These are phyloP conservation scores for Centroberyx gerrardi DNA, from an alignment of 2,797 vertebrate genomes.

Conservation along the genomic window DNA sequence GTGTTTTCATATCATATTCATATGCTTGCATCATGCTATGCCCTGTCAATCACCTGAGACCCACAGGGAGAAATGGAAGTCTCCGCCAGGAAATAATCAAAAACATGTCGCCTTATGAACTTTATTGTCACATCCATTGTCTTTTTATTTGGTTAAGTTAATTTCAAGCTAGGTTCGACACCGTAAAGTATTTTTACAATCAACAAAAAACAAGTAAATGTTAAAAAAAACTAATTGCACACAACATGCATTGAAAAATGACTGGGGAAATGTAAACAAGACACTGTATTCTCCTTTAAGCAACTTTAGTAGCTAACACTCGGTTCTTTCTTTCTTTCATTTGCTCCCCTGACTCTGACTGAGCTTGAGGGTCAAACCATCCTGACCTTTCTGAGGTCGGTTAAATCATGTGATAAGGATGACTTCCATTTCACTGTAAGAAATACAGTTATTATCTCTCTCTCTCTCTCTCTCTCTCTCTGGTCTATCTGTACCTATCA, in stretches of 20 bases:
- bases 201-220: too few relatives aligned
- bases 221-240: too few relatives aligned
- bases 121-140: too few relatives aligned
- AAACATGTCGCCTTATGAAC: too few relatives aligned
- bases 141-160: too few relatives aligned
- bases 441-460: neutral
- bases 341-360: slow-evolving; percentile 67
- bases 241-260: too few relatives aligned
- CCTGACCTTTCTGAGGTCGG: slow-evolving; percentile 70
- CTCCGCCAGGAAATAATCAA: too few relatives aligned
- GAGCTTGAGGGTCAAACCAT: slow-evolving; percentile 73
- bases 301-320: neutral
- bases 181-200: too few relatives aligned
- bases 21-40: neutral
- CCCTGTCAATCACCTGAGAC: too few relatives aligned
- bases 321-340: neutral
- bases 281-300: neutral
- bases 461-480: neutral
- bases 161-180: too few relatives aligned
- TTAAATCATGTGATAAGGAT: slow-evolving; percentile 73
- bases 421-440: slow-evolving; percentile 78
- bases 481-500: neutral
- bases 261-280: too few relatives aligned
- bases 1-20: neutral
- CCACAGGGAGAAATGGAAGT: too few relatives aligned